Conservation (phyloP, 2,797 vertebrate genomes). For the Crax fasciolata region DNA sequence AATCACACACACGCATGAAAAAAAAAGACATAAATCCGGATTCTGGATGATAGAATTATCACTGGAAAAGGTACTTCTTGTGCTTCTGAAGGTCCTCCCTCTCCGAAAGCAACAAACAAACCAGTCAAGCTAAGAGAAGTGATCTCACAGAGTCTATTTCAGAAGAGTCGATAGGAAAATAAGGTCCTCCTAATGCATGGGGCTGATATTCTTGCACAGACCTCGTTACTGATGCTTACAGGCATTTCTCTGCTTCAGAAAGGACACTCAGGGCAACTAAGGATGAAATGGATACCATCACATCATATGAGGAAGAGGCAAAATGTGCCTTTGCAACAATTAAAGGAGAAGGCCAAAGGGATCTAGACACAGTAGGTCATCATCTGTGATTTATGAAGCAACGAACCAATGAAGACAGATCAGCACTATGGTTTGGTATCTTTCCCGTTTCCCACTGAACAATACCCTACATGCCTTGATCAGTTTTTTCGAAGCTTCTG, state of each 20-base stretch:
- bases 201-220: background rate
- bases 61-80: background rate
- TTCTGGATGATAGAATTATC: background rate
- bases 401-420: background rate
- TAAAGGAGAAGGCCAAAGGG: background rate
- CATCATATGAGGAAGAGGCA: background rate
- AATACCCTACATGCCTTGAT: background rate
- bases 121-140: background rate
- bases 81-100: constrained; percentile 10
- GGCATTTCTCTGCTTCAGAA: background rate
- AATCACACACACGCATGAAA: background rate
- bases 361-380: background rate
- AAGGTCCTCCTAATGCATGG: background rate
- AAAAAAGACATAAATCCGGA: background rate
- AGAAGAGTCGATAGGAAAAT: background rate
- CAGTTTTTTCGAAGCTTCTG: background rate
- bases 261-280: accelerated
- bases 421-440: background rate
- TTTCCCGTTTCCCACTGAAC: background rate
- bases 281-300: background rate
- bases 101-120: background rate
- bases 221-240: background rate
- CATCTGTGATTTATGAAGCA: background rate
- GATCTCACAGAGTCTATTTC: background rate
- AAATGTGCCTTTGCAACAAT: background rate